Percentiles rank a stretch among this genome's conserved stretches.
Evolutionary conservation across 2,113 vertebrate genomes (phyloP).

Genomic region (cat (Felis catus)): DNA sequence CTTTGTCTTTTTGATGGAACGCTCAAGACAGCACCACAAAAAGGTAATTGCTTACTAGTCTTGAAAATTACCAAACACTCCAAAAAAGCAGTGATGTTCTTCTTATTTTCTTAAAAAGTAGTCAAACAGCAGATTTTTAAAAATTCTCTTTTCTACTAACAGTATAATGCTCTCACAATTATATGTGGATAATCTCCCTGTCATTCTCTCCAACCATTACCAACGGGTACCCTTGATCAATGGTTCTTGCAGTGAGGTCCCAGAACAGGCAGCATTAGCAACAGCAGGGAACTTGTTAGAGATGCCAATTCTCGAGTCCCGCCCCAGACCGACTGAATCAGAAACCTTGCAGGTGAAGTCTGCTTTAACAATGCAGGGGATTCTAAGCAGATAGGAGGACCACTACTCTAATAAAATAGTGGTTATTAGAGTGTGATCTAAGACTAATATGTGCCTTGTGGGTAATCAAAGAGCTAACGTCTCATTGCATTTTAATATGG

Average conservation of each 20-base stretch:
- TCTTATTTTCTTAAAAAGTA: constrained; percentile 12
- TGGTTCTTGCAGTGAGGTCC: not conserved
- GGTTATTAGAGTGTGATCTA: not conserved
- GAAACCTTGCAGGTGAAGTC: not conserved
- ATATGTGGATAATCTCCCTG: not conserved
- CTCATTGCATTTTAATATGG: not conserved
- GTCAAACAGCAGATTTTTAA: not conserved
- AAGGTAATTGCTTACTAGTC: not conserved
- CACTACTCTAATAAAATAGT: not conserved
- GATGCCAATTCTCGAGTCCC: not conserved
- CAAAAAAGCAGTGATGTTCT: not conserved
- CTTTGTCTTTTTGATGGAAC: not conserved
- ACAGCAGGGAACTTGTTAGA: not conserved
- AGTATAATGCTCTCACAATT: not conserved
- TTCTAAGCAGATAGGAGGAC: not conserved
- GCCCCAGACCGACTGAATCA: not conserved
- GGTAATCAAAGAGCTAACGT: not conserved
- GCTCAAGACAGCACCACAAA: not conserved
- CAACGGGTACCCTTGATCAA: not conserved
- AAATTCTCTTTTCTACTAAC: not conserved
- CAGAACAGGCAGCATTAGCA: not conserved
- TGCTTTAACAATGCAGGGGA: not conserved
- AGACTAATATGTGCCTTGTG: not conserved
- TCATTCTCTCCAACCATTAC: not conserved
- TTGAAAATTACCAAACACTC: constrained; percentile 32